Conservation (phyloP, 2,797 vertebrate species). For the Amblyopsis hoosieri region DNA sequence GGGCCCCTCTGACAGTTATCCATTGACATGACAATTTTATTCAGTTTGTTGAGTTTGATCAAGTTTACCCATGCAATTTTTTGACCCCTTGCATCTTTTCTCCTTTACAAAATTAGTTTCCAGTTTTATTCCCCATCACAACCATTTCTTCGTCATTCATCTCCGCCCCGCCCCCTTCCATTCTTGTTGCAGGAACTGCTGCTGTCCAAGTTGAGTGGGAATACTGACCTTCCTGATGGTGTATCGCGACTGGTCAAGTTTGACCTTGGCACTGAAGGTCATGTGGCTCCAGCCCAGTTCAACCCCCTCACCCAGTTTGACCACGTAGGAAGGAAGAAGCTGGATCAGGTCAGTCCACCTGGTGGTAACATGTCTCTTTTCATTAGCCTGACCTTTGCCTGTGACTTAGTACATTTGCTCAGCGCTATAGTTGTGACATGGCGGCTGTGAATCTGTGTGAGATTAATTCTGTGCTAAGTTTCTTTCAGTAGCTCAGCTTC, state of each 20-base stretch:
- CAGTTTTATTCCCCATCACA: not conserved
- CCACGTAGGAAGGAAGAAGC: conserved; percentile 77
- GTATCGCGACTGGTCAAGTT: conserved; percentile 64
- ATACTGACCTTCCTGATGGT: conserved; percentile 45
- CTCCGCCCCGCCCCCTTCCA: conserved; percentile 14
- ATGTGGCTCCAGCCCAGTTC: conserved; percentile 65
- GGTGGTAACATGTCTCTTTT: not conserved
- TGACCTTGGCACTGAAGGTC: conserved; percentile 49
- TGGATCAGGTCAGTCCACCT: conserved; percentile 85
- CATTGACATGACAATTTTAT: conserved; percentile 45
- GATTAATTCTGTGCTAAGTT: conserved; percentile 58
- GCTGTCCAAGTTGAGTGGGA: conserved; percentile 77
- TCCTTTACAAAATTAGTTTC: conserved; percentile 18
- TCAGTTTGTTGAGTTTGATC: conserved; percentile 25
- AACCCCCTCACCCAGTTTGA: conserved; percentile 85
- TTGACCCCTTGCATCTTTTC: conserved; percentile 18
- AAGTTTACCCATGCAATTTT: conserved; percentile 42
- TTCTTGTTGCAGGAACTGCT: conserved; percentile 80
- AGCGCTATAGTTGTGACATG: conserved; percentile 47
- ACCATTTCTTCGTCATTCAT: not conserved
- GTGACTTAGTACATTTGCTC: conserved; percentile 29
- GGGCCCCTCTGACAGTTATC: conserved; percentile 22
- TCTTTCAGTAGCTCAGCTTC: conserved; percentile 61
- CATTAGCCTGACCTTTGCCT: too few species aligned
- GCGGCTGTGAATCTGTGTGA: conserved; percentile 55